Evolutionary conservation across 2,113 vertebrate genomes (phyloP).

Genomic region (Malurus cyaneus): DNA sequence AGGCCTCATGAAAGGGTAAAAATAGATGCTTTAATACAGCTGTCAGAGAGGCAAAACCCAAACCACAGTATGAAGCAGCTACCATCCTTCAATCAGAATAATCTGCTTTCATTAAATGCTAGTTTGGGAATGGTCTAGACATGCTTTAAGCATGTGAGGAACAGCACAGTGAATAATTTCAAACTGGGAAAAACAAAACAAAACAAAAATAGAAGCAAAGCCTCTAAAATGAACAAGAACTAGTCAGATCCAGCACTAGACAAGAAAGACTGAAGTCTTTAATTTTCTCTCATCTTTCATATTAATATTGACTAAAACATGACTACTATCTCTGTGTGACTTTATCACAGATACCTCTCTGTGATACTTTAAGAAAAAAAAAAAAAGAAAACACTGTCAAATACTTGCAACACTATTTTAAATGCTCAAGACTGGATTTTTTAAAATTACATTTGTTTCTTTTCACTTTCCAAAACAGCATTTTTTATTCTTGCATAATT

Average conservation of each 20-base stretch:
- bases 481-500: neutral
- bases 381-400: neutral
- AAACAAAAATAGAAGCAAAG: neutral
- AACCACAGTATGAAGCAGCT: neutral
- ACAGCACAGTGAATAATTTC: neutral
- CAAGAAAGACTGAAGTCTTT: neutral
- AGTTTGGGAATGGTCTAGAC: neutral
- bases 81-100: conserved; percentile 40
- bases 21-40: conserved; percentile 10
- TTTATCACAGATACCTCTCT: neutral
- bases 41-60: conserved; percentile 8
- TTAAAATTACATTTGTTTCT: neutral
- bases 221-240: neutral
- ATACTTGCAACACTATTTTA: neutral
- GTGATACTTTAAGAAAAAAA: neutral
- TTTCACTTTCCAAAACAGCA: neutral
- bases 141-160: neutral
- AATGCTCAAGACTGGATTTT: neutral
- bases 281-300: neutral
- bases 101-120: conserved; percentile 28
- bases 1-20: conserved; percentile 25
- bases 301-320: neutral
- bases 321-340: neutral
- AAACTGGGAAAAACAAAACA: neutral
- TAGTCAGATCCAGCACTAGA: neutral